phyloP scores from a whole-genome alignment of 2,797 vertebrate species.

The Enteromius unitaeniatus region DNA sequence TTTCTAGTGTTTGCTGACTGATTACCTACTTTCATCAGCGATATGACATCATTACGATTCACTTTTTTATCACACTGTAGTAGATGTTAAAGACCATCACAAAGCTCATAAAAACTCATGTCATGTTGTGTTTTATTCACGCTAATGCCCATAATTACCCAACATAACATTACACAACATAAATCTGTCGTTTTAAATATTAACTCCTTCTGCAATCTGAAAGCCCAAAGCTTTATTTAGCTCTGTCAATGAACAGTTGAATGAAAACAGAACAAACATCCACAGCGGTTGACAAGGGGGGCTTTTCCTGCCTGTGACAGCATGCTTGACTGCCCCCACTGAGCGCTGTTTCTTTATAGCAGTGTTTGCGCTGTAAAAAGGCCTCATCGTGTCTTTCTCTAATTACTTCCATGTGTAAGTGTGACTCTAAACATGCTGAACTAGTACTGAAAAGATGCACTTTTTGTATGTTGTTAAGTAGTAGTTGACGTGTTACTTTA shows the following conservation, averaged over 20 bases:
- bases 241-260: not conserved
- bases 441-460: not conserved
- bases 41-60: not conserved
- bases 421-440: constrained; percentile 14
- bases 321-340: constrained; percentile 20
- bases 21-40: not conserved
- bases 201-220: not conserved
- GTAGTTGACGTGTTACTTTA: not conserved
- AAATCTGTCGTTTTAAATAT: constrained; percentile 4
- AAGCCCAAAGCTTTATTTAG: constrained; percentile 20
- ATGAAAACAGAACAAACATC: constrained; percentile 35
- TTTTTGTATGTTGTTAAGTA: not conserved
- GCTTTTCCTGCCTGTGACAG: constrained; percentile 52
- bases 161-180: not conserved
- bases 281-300: constrained; percentile 27
- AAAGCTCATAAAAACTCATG: not conserved
- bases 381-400: constrained; percentile 43
- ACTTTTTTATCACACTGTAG: not conserved
- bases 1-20: not conserved
- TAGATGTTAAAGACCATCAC: not conserved
- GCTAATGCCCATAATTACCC: constrained; percentile 8
- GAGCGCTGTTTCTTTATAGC: constrained; percentile 38
- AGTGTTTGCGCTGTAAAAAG: constrained; percentile 41
- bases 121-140: constrained; percentile 4
- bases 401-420: constrained; percentile 53